These are phyloP conservation scores for Cephus pygmeus DNA, from an alignment of 2,888 invertebrate genomes.

Conservation along the genomic window DNA sequence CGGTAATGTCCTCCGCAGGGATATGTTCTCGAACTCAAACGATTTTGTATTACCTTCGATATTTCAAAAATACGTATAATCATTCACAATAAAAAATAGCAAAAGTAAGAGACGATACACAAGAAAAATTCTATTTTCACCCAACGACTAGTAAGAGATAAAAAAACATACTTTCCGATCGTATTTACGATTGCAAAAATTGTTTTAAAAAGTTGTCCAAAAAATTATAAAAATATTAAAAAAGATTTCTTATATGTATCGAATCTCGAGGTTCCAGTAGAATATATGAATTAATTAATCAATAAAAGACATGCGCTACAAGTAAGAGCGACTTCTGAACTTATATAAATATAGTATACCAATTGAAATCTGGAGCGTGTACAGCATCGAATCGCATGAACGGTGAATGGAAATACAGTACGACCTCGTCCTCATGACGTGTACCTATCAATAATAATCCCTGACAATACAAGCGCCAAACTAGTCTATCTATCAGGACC, in stretches of 20 bases:
- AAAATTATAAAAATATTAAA: neutral
- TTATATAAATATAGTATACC: neutral
- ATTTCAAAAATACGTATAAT: neutral
- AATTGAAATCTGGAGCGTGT: slow-evolving; percentile 1
- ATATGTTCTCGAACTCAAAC: neutral
- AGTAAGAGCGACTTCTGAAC: neutral
- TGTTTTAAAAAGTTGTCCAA: neutral
- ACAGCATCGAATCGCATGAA: slow-evolving; percentile 2
- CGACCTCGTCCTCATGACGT: slow-evolving; percentile 7
- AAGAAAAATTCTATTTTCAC: neutral
- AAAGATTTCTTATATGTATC: neutral
- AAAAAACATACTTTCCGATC: neutral
- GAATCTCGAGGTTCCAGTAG: neutral
- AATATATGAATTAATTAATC: neutral
- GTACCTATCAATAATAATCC: neutral
- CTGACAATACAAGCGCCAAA: neutral
- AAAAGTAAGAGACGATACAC: neutral
- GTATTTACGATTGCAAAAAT: neutral
- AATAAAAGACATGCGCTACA: neutral
- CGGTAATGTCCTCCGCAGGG: neutral
- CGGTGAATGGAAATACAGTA: slow-evolving; percentile 7
- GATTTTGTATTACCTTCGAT: neutral
- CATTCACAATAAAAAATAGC: neutral
- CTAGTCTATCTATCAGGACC: neutral
- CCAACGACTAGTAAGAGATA: neutral